Percentiles rank a stretch among this genome's conserved stretches.
Evolutionary conservation across 2,797 vertebrate species (phyloP).

Genomic region (Epinephelus malabaricus): DNA sequence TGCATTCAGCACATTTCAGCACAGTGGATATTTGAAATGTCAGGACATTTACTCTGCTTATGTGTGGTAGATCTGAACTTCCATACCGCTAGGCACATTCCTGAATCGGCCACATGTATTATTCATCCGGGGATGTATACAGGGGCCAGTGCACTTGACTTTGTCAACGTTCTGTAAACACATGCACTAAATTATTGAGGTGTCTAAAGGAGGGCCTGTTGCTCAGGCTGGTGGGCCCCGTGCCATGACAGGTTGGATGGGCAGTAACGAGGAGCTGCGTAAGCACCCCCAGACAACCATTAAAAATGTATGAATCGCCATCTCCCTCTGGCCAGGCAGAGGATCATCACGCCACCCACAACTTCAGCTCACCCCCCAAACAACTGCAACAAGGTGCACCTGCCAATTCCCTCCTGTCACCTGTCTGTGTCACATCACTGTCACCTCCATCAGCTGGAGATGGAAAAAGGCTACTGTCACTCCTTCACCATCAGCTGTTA

Average conservation of each 20-base stretch:
- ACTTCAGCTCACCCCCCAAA: background rate
- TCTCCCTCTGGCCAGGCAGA: constrained; percentile 60
- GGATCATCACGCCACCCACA: constrained; percentile 43
- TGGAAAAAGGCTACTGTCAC: constrained; percentile 44
- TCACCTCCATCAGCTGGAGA: constrained; percentile 59
- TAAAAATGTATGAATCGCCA: constrained; percentile 78
- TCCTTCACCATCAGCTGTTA: constrained; percentile 39
- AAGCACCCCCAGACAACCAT: constrained; percentile 71
- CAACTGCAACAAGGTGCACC: constrained; percentile 56
- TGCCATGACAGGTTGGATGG: constrained; percentile 77
- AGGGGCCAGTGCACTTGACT: constrained; percentile 78
- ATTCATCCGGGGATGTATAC: constrained; percentile 79
- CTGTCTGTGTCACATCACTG: constrained; percentile 62
- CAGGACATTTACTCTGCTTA: constrained; percentile 85
- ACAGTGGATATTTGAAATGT: constrained; percentile 85
- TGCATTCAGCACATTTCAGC: constrained; percentile 81
- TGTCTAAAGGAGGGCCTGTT: constrained; percentile 71
- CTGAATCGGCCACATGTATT: constrained; percentile 77
- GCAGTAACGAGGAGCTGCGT: constrained; percentile 76
- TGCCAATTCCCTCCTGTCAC: constrained; percentile 71
- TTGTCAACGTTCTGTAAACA: constrained; percentile 84
- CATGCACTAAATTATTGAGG: constrained; percentile 85
- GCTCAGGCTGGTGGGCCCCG: constrained; percentile 45
- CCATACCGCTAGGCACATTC: constrained; percentile 76
- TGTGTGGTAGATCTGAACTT: constrained; percentile 78